These are phyloP conservation scores for Meriones unguiculatus DNA, from an alignment of 2,113 vertebrate species.

Conservation along the genomic window DNA sequence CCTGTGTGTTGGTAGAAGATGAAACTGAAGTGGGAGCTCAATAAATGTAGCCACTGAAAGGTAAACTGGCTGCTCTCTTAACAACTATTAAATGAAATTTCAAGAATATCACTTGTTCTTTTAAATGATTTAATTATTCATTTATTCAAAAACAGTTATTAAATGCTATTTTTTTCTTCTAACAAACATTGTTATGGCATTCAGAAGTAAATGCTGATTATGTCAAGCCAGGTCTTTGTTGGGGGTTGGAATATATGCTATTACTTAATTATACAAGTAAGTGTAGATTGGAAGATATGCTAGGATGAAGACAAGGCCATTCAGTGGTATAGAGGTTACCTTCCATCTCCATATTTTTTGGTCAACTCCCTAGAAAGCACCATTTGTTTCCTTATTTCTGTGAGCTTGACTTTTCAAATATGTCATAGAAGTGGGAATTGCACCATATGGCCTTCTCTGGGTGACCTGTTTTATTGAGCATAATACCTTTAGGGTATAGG, in stretches of 20 bases:
- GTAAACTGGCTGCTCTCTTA: conserved; percentile 64
- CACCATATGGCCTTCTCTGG: not conserved
- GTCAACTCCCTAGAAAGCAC: not conserved
- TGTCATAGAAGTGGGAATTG: not conserved
- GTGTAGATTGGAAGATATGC: not conserved
- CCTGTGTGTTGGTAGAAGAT: conserved; percentile 85
- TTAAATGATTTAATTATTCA: conserved; percentile 63
- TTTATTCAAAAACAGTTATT: conserved; percentile 55
- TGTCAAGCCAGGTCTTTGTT: conserved; percentile 55
- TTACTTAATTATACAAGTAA: conserved; percentile 23
- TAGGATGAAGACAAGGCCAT: not conserved
- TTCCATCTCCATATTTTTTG: not conserved
- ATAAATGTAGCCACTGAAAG: conserved; percentile 66
- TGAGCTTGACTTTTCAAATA: not conserved
- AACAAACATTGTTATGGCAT: conserved; percentile 42
- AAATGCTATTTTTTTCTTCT: conserved; percentile 27
- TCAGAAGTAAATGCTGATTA: conserved; percentile 53
- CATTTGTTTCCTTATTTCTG: not conserved
- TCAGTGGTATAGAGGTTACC: not conserved
- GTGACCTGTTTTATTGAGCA: not conserved
- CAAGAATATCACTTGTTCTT: conserved; percentile 89
- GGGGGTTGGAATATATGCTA: conserved; percentile 31
- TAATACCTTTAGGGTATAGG: not conserved
- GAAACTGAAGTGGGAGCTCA: conserved; percentile 85
- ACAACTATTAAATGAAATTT: conserved; percentile 89